Evolutionary conservation across 53 echinoderm and acorn worm genomes (phyloP).

Genomic region (Stichopus horrens): DNA sequence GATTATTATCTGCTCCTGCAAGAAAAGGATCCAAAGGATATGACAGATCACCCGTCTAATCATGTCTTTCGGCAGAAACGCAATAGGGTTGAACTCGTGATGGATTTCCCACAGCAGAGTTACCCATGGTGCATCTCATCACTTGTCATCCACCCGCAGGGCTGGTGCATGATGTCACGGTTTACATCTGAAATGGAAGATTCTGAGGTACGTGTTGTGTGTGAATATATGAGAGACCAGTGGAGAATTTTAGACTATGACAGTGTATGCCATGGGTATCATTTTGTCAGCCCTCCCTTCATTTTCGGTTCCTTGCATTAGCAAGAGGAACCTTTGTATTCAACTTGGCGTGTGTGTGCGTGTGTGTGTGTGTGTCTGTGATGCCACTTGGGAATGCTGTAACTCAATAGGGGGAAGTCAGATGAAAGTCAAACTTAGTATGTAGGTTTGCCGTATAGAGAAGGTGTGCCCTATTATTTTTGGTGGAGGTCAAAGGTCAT

Average conservation of each 20-base stretch:
- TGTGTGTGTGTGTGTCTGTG: no score
- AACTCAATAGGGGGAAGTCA: no score
- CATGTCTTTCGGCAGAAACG: conserved; percentile 64
- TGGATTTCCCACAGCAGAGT: conserved; percentile 82
- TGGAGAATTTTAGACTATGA: not conserved
- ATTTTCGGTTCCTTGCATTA: no score
- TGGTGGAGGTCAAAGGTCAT: no score
- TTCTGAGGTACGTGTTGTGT: conserved; percentile 63
- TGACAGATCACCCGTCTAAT: conserved; percentile 46
- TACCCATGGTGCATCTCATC: conserved; percentile 90
- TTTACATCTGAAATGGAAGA: conserved; percentile 84
- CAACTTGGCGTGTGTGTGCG: no score
- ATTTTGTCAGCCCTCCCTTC: no score
- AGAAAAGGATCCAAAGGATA: conserved; percentile 45
- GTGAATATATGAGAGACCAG: not conserved
- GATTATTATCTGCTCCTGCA: conserved; percentile 59
- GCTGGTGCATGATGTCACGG: conserved; percentile 96
- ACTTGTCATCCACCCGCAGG: conserved; percentile 87
- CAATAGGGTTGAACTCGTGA: conserved; percentile 86
- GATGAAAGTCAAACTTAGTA: no score
- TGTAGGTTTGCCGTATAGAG: no score
- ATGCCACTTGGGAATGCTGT: no score
- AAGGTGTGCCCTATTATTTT: no score
- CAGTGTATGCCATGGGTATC: no score
- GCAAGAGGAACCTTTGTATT: no score